These are phyloP conservation scores for Pipistrellus kuhlii DNA, from an alignment of 2,797 vertebrate genomes.

Conservation along the genomic window DNA sequence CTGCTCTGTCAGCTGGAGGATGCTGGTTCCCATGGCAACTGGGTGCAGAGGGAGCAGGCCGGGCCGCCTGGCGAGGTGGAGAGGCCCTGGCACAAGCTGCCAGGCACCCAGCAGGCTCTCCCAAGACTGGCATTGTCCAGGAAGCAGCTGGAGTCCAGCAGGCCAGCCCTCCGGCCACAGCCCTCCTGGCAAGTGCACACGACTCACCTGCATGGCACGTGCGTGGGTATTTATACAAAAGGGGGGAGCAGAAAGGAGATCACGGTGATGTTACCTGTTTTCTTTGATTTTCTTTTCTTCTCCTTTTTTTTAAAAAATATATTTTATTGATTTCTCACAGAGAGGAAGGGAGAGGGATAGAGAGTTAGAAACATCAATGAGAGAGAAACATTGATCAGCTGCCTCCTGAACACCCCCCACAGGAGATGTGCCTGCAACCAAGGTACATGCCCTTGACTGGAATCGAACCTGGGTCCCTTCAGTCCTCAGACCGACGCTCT, in stretches of 20 bases:
- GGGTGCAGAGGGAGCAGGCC: neutral
- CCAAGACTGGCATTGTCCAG: fast-evolving
- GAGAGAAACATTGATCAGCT: too few species aligned
- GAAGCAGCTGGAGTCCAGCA: neutral
- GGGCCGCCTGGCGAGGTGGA: neutral
- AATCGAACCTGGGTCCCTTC: too few species aligned
- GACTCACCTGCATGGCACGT: fast-evolving
- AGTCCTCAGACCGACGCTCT: too few species aligned
- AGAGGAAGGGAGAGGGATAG: too few species aligned
- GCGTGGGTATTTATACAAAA: fast-evolving
- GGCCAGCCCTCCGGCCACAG: neutral
- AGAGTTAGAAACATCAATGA: too few species aligned
- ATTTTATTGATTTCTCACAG: too few species aligned
- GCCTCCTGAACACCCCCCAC: too few species aligned
- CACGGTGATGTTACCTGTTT: fast-evolving
- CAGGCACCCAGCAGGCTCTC: neutral
- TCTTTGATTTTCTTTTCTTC: too few species aligned
- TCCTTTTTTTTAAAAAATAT: too few species aligned
- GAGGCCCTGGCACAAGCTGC: neutral
- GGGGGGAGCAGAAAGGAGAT: too few species aligned
- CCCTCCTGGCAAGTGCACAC: neutral
- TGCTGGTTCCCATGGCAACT: constrained; percentile 42
- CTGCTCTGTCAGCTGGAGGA: neutral
- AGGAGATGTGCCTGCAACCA: too few species aligned
- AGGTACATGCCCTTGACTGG: too few species aligned